These are phyloP conservation scores for Pandemis corylana DNA, from an alignment of 2,888 invertebrate genomes.

Conservation along the genomic window DNA sequence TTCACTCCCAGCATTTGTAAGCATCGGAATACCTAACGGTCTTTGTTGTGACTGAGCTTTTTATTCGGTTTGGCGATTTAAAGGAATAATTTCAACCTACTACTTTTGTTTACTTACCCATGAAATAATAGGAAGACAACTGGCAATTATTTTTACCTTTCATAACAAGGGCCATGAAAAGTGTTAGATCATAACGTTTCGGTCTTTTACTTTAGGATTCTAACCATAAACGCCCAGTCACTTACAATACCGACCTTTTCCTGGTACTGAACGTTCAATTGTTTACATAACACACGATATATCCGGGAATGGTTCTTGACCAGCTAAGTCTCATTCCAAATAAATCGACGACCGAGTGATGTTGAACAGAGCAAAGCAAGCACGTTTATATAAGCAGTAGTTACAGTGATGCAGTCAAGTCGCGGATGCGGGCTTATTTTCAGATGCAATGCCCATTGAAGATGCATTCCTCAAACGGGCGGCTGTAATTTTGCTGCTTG, in stretches of 20 bases:
- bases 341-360: slow-evolving; percentile 50
- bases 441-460: slow-evolving; percentile 33
- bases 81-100: background rate
- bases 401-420: slow-evolving; percentile 44
- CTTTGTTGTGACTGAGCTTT: slow-evolving; percentile 21
- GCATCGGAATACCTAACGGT: slow-evolving; percentile 18
- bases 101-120: background rate
- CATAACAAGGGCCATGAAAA: background rate
- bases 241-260: slow-evolving; percentile 39
- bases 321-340: slow-evolving; percentile 50
- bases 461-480: slow-evolving; percentile 35
- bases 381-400: slow-evolving; percentile 42
- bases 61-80: background rate
- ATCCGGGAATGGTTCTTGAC: slow-evolving; percentile 56
- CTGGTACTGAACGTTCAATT: slow-evolving; percentile 52
- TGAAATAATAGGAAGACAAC: background rate
- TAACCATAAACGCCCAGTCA: slow-evolving; percentile 49
- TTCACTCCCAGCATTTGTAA: slow-evolving; percentile 32
- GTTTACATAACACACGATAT: slow-evolving; percentile 56
- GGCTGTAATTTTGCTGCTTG: slow-evolving; percentile 15
- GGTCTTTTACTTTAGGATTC: slow-evolving; percentile 30
- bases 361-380: slow-evolving; percentile 52
- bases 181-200: background rate
- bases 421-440: slow-evolving; percentile 41
- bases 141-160: background rate